These are phyloP conservation scores for Zaprionus ghesquierei DNA, from an alignment of 1,140 invertebrate species.

Conservation along the genomic window DNA sequence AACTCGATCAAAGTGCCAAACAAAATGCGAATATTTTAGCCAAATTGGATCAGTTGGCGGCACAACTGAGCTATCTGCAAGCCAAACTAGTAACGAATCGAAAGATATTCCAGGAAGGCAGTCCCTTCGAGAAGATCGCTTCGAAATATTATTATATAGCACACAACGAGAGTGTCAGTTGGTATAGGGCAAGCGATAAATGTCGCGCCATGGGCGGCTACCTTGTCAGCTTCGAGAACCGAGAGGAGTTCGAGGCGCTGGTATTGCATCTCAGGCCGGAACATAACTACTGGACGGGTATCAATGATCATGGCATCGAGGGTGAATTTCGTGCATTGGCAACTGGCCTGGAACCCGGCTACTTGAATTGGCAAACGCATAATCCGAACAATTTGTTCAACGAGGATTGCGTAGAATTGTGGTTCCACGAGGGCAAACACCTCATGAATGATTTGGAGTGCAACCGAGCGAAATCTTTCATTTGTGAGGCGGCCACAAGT, in stretches of 20 bases:
- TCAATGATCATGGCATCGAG: neutral
- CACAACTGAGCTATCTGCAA: neutral
- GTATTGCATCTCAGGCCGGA: neutral
- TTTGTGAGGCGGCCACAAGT: neutral
- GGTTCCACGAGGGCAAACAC: neutral
- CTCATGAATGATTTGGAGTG: neutral
- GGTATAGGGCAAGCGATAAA: neutral
- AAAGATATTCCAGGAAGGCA: neutral
- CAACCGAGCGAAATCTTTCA: neutral
- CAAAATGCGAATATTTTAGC: neutral
- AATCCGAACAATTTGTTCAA: neutral
- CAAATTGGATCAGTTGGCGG: neutral
- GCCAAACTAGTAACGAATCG: neutral
- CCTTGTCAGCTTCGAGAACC: neutral
- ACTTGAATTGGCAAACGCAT: neutral
- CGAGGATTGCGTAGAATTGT: constrained; percentile 4
- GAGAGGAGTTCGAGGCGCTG: neutral
- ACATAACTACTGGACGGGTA: neutral
- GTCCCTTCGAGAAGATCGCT: neutral
- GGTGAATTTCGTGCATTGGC: neutral
- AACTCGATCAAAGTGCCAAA: neutral
- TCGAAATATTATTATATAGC: constrained; percentile 6
- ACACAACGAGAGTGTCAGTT: neutral
- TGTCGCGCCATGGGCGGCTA: neutral
- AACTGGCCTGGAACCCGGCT: neutral